phyloP scores from a whole-genome alignment of 2,888 invertebrate genomes.

The Stratiomys singularior region DNA sequence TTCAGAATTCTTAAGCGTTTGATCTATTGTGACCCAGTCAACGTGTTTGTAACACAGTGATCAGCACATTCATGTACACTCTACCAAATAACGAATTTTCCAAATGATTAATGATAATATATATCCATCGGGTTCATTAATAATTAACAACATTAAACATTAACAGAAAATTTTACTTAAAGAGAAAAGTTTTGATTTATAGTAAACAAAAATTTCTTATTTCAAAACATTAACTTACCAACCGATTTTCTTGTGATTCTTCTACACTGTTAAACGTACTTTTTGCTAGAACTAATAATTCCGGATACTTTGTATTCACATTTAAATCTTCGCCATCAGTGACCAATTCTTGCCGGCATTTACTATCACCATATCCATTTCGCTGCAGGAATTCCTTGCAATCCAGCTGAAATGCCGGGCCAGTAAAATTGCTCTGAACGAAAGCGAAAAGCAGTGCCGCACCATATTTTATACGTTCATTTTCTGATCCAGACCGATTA shows the following conservation, averaged over 20 bases:
- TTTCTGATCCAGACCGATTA: neutral
- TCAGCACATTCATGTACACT: too few species aligned
- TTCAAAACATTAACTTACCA: slow-evolving; percentile 52
- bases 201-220: too few species aligned
- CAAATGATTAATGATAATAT: too few species aligned
- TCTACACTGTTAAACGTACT: slow-evolving; percentile 63
- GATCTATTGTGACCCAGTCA: too few species aligned
- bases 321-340: slow-evolving; percentile 76
- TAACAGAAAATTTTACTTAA: too few species aligned
- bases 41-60: too few species aligned
- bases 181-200: too few species aligned
- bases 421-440: slow-evolving; percentile 84
- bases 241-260: slow-evolving; percentile 58
- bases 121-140: too few species aligned
- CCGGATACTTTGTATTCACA: slow-evolving; percentile 72
- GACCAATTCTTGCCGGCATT: slow-evolving; percentile 64
- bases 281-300: slow-evolving; percentile 62
- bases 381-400: slow-evolving; percentile 65
- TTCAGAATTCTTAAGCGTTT: too few species aligned
- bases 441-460: slow-evolving; percentile 77
- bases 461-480: slow-evolving; percentile 64
- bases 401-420: slow-evolving; percentile 70
- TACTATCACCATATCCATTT: slow-evolving; percentile 66
- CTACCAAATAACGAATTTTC: too few species aligned
- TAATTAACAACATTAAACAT: too few species aligned